These are phyloP conservation scores for Dioctria linearis DNA, from an alignment of 2,888 invertebrate species.

Conservation along the genomic window DNA sequence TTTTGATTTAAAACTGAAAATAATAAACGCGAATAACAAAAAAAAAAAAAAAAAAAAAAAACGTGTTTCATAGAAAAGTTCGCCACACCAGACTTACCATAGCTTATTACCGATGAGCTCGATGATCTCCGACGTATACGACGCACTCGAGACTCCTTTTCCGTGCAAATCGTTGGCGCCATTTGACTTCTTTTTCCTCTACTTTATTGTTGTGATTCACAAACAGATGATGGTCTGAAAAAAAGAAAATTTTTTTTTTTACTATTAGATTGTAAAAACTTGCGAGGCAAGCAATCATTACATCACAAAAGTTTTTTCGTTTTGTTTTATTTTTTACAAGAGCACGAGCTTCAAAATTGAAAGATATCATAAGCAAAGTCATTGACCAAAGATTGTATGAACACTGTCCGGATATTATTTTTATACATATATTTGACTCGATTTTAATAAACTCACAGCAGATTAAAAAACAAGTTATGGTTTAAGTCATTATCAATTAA, in stretches of 20 bases:
- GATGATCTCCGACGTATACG: conserved; percentile 57
- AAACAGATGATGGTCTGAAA: not conserved
- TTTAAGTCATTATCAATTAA: no score
- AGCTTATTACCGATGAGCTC: conserved; percentile 62
- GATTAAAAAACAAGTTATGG: no score
- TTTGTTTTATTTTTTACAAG: not conserved
- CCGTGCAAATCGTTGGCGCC: conserved; percentile 69
- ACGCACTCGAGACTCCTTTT: conserved; percentile 65
- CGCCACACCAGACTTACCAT: conserved; percentile 60
- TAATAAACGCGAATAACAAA: not conserved
- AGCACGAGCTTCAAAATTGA: not conserved
- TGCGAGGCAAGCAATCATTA: not conserved
- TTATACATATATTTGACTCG: no score
- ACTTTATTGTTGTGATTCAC: conserved; percentile 17
- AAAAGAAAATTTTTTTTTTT: conserved; percentile 3
- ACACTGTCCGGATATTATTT: no score
- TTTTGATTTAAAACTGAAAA: no score
- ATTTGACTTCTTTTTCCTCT: conserved; percentile 59
- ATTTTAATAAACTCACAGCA: no score
- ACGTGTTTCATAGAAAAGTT: not conserved
- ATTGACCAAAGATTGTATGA: not conserved
- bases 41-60: no score
- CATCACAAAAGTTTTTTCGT: conserved; percentile 6
- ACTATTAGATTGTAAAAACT: not conserved
- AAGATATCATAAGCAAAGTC: not conserved